Evolutionary conservation across 2,113 vertebrate genomes (phyloP), one percentile per base, ranked within the genome.

Genomic region (Pagrus major): DNA sequence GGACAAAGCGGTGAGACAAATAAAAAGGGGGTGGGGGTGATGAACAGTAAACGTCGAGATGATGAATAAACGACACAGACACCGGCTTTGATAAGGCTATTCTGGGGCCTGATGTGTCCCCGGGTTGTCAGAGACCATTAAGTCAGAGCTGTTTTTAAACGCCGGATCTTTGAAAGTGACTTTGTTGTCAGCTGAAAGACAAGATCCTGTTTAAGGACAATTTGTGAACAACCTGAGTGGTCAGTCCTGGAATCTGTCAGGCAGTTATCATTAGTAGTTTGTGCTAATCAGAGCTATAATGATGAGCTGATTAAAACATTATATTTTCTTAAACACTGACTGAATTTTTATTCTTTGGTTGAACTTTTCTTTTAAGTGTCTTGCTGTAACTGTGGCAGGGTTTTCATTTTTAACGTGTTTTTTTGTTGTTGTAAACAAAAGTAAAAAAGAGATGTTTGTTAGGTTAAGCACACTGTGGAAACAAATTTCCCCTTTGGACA

Each of bases 151-250:
- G 56, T 46, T 56, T 65, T 75, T 71, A 70, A 78, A 81, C 20
- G 9, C n/a, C 20, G 68, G 84, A 89, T 71, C 83, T 90, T 86
- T 90, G 21, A 67, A 42, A 88, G 55, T 49, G 59, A 60, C 65
- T 37, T 9, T 0, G 60, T 80, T 47, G 42, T 81, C 44, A 37
- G 46, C 33, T 63, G 54, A 52, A 61, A 84, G 46, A 81, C 33
- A 1, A 16, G 41, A 52, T 23, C 10, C 2, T 6, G 56, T 79
- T 56, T 46, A 58, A 63, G 29, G 56, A 33, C 54, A 33, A 31
- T 33, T 33, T 27, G 31, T 73, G 16, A 71, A 64, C 37, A 39
- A 49, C 31, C 31, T 52, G 60, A 80, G 20, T 2, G 35, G 76
- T 64, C n/a, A 29, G 23, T 64, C 18, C 5, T 46, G 41, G 29